These are phyloP conservation scores for Nebria salina DNA, from an alignment of 2,888 invertebrate genomes.

Conservation along the genomic window DNA sequence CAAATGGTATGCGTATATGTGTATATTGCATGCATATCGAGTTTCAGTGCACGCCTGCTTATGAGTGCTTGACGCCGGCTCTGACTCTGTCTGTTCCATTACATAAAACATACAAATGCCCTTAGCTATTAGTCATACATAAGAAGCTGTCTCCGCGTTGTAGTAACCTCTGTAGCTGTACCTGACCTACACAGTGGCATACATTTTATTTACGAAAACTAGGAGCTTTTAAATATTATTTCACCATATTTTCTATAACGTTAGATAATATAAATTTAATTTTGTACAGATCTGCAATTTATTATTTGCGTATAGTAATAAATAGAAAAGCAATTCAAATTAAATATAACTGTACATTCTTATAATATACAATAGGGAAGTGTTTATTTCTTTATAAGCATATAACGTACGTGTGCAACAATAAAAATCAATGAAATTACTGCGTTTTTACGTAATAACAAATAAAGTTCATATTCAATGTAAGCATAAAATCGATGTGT, in stretches of 20 bases:
- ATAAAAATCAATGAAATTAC: too few relatives aligned
- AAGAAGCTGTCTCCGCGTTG: slow-evolving; percentile 29
- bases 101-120: slow-evolving; percentile 29
- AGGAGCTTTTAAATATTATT: neutral
- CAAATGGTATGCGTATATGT: neutral
- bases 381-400: too few relatives aligned
- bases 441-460: too few relatives aligned
- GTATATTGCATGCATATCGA: slow-evolving; percentile 1
- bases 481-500: neutral
- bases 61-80: neutral
- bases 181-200: neutral
- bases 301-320: too few relatives aligned
- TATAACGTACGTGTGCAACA: too few relatives aligned
- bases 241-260: too few relatives aligned
- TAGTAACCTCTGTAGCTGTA: neutral
- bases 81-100: neutral
- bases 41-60: neutral
- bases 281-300: too few relatives aligned
- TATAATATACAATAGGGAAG: too few relatives aligned
- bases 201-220: neutral
- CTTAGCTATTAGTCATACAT: slow-evolving; percentile 30
- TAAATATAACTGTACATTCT: too few relatives aligned
- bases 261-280: too few relatives aligned
- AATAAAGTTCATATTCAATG: too few relatives aligned
- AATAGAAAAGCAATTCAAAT: too few relatives aligned